These are phyloP conservation scores for Artibeus lituratus DNA, from an alignment of 2,797 vertebrate genomes.

Conservation along the genomic window DNA sequence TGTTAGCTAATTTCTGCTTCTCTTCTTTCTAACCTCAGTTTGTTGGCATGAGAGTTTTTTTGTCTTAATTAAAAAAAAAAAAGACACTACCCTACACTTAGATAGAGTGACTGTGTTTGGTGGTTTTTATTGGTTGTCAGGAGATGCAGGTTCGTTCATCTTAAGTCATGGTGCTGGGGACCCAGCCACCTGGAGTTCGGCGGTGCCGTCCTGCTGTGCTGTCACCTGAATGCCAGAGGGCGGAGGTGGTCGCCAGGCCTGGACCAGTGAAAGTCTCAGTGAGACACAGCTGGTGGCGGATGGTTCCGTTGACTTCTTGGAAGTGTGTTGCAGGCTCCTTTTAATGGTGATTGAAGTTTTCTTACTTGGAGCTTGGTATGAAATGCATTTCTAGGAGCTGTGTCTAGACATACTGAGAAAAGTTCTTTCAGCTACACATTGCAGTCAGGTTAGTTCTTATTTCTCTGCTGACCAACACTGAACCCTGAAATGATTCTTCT, in stretches of 20 bases:
- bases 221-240: neutral
- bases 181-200: neutral
- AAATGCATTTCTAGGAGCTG: neutral
- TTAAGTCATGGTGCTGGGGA: neutral
- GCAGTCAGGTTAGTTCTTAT: neutral
- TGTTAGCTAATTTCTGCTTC: conserved; percentile 80
- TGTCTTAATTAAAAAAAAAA: neutral
- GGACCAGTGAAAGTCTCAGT: neutral
- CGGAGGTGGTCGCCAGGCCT: neutral
- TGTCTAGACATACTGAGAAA: neutral
- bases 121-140: neutral
- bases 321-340: neutral
- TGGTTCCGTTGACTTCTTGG: neutral
- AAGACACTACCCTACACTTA: neutral
- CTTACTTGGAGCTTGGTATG: neutral
- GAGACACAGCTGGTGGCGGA: neutral
- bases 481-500: neutral
- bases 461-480: neutral
- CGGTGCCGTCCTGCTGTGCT: neutral
- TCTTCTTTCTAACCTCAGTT: conserved; percentile 76
- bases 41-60: conserved; percentile 81
- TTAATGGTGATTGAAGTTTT: neutral
- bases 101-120: neutral
- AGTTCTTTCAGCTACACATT: neutral
- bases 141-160: neutral